phyloP scores from a whole-genome alignment of 2,113 vertebrate genomes.

The Delphinapterus leucas region DNA sequence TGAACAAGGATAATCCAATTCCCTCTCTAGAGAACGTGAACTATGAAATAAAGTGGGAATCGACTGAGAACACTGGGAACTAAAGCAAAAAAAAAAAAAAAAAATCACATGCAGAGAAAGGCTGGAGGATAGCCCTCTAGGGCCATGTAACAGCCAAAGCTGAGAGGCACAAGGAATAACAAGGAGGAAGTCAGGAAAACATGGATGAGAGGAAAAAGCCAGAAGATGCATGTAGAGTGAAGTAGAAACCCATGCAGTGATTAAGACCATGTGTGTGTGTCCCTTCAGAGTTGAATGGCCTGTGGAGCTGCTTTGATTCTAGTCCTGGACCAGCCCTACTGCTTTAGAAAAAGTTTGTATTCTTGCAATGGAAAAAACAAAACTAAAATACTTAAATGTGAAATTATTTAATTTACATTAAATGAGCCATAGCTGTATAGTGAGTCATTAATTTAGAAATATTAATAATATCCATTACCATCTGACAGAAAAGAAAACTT shows the following conservation, averaged over 20 bases:
- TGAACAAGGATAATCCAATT: neutral
- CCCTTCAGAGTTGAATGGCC: neutral
- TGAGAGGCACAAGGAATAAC: neutral
- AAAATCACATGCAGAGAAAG: neutral
- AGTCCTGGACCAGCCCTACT: neutral
- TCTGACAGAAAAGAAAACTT: conserved; percentile 57
- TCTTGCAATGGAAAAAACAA: conserved; percentile 9
- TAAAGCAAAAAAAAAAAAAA: neutral
- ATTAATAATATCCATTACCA: conserved; percentile 63
- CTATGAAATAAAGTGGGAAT: neutral
- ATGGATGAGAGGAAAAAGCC: neutral
- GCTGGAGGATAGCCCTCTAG: neutral
- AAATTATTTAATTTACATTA: conserved; percentile 63
- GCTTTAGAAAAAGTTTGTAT: conserved; percentile 1
- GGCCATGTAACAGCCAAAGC: neutral
- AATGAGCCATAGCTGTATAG: conserved; percentile 56
- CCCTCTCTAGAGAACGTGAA: neutral
- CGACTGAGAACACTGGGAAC: neutral
- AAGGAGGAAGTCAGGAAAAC: neutral
- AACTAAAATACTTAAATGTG: conserved; percentile 18
- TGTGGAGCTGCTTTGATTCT: neutral
- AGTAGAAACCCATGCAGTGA: neutral
- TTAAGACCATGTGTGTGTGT: neutral
- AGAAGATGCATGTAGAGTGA: neutral
- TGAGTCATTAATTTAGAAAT: conserved; percentile 68